Evolutionary conservation across 2,888 invertebrate genomes (phyloP).

Genomic region (Ichneumoninae sp.): DNA sequence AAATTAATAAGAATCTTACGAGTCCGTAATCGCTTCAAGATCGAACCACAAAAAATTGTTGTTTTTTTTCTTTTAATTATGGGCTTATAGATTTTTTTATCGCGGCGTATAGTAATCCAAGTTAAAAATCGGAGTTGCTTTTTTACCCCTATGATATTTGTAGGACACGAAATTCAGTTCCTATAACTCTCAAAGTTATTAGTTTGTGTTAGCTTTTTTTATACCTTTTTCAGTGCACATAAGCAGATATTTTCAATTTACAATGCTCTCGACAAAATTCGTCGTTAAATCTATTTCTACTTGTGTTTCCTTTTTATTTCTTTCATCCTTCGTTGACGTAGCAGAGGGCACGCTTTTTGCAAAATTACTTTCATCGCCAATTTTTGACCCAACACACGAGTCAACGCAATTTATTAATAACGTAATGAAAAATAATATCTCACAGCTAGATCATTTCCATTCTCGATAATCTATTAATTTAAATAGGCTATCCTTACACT

Average conservation of each 20-base stretch:
- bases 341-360: constrained; percentile 26
- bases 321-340: background rate
- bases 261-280: constrained; percentile 69
- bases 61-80: constrained; percentile 18
- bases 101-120: constrained; percentile 6
- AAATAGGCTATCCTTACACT: constrained; percentile 40
- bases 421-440: constrained; percentile 69
- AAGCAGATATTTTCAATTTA: constrained; percentile 72
- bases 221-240: constrained; percentile 69
- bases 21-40: constrained; percentile 34
- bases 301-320: constrained; percentile 40
- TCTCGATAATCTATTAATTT: constrained; percentile 40
- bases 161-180: constrained; percentile 66
- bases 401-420: constrained; percentile 55
- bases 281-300: constrained; percentile 60
- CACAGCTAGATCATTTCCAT: constrained; percentile 57
- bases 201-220: constrained; percentile 37
- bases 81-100: constrained; percentile 11
- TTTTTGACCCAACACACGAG: constrained; percentile 35
- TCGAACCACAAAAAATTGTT: constrained; percentile 1
- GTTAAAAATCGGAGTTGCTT: constrained; percentile 39
- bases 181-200: constrained; percentile 69
- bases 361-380: constrained; percentile 33
- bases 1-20: constrained; percentile 57
- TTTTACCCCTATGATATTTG: constrained; percentile 60